phyloP scores from a whole-genome alignment of 2,113 vertebrate genomes.

The Ctenomys sociabilis region DNA sequence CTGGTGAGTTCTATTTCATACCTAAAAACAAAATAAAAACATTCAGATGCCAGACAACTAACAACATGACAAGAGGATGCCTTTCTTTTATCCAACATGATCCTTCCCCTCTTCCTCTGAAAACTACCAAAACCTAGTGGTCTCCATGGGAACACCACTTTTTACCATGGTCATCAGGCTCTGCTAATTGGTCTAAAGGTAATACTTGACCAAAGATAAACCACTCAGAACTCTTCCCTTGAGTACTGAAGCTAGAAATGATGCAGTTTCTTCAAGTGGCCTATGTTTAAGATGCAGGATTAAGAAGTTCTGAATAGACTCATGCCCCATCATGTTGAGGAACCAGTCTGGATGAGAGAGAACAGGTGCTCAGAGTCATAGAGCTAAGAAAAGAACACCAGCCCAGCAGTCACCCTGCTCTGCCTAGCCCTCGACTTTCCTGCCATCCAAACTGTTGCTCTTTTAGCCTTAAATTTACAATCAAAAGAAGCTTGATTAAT shows the following conservation, averaged over 20 bases:
- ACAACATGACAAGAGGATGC: neutral
- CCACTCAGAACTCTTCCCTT: slow-evolving; percentile 9
- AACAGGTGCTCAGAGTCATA: neutral
- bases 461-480: slow-evolving; percentile 28
- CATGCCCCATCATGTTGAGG: neutral
- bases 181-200: neutral
- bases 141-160: neutral
- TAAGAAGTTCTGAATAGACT: neutral
- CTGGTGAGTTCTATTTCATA: neutral
- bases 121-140: neutral
- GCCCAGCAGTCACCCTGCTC: neutral
- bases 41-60: neutral
- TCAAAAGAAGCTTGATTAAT: neutral
- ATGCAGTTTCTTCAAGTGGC: neutral
- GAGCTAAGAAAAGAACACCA: neutral
- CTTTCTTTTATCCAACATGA: slow-evolving; percentile 9
- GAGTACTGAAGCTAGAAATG: neutral
- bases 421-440: neutral
- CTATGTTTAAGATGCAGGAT: neutral
- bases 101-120: neutral
- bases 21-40: slow-evolving; percentile 24
- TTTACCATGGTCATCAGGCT: neutral
- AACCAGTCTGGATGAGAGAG: neutral
- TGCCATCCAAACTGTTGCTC: neutral
- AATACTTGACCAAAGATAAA: neutral